Evolutionary conservation across 2,888 invertebrate genomes (phyloP), one percentile per base, ranked within the genome.

Genomic region (Acronicta aceris): DNA sequence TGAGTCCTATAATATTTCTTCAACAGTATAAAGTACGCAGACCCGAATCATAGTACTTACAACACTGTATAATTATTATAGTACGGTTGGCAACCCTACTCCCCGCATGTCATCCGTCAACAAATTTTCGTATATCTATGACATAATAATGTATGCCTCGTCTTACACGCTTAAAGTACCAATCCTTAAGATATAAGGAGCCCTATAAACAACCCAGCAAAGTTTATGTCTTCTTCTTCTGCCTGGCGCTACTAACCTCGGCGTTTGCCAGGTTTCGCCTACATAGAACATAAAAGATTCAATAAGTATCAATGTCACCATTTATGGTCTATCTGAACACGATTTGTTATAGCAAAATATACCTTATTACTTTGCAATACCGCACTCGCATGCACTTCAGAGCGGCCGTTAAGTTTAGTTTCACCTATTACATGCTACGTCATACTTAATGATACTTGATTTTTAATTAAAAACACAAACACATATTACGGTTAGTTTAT

Each of bases 181-280:
- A 9, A 30, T 12, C 33, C 12, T 33, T 4, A 33, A 33, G 3
- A 33, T 2, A 10, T 33, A 33, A 52, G 53, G 30, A 71, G 27
- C 47, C 59, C 72, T 58, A 67, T 36, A 50, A 16, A 16, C 16
- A 43, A 51, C 16, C 12, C 47, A 42, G 50, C n/a, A 41, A 52
- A 30, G 55, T 56, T 55, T 70, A 70, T 38, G 69, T 70, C 74
- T 73, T 70, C 69, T 67, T 69, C 69, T 70, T 70, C 69, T 54
- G 69, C 45, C 69, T 48, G 56, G 74, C 49, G 69, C 47, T 73
- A 69, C 73, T 69, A 73, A 69, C 40, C 50, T 53, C 68, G 73
- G 73, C 68, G 74, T 49, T 54, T 68, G 74, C 74, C 74, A 36
- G 56, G 62, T 56, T 46, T 68, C 69, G 74, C 62, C 69, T 70